Percentiles rank a stretch among this genome's conserved stretches.
These are phyloP conservation scores for Catalaphyllia jardinei DNA, from an alignment of 64 coral and sea anemone species.

Conservation along the genomic window DNA sequence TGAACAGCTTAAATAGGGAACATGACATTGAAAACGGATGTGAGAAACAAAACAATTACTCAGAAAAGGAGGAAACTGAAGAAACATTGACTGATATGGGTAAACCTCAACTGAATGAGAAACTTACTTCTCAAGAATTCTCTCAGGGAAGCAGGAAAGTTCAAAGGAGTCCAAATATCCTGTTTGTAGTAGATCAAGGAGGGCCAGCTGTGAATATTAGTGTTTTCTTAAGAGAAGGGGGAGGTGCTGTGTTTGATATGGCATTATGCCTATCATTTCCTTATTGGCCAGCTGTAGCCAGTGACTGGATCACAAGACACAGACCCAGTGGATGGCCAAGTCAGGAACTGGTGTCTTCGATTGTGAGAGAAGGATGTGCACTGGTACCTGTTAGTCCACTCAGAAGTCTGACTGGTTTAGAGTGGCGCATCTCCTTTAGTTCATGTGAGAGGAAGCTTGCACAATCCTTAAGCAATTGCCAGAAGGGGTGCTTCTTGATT, in stretches of 20 bases:
- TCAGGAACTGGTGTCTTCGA: slow-evolving; percentile 12
- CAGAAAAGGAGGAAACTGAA: neutral
- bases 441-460: slow-evolving; percentile 46
- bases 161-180: neutral
- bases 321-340: slow-evolving; percentile 32
- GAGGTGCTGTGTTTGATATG: slow-evolving; percentile 51
- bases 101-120: neutral
- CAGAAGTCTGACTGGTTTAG: slow-evolving; percentile 28
- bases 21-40: neutral
- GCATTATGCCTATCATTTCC: slow-evolving; percentile 37
- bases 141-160: neutral
- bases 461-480: slow-evolving; percentile 34
- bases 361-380: slow-evolving; percentile 33
- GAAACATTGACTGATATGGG: neutral
- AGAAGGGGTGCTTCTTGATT: slow-evolving; percentile 33
- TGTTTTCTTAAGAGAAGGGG: slow-evolving; percentile 20
- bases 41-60: neutral
- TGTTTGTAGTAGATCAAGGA: slow-evolving; percentile 46
- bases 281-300: slow-evolving; percentile 31
- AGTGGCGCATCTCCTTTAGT: slow-evolving; percentile 59
- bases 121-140: neutral
- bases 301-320: slow-evolving; percentile 47
- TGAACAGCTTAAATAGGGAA: neutral
- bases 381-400: slow-evolving; percentile 48
- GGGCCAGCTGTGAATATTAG: slow-evolving; percentile 45